A percentile compares a stretch with the other conserved stretches of the same genome.
These are phyloP conservation scores for Plecturocebus donacophilus DNA, from an alignment of 2,113 vertebrate species.

Conservation along the genomic window DNA sequence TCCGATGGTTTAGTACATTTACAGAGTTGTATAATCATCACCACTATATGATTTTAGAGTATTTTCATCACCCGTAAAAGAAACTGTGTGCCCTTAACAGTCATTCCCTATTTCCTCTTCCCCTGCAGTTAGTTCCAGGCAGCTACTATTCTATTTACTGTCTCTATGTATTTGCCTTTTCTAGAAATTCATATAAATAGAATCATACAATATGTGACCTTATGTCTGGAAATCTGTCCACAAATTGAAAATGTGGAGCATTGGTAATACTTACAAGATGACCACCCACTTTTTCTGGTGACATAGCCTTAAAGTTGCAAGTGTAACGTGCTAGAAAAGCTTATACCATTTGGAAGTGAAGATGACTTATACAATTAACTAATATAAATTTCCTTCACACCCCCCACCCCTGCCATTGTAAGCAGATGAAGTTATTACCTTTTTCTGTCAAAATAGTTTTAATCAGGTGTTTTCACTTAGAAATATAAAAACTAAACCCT, in stretches of 20 bases:
- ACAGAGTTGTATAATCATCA: not conserved
- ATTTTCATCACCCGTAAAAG: not conserved
- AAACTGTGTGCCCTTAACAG: not conserved
- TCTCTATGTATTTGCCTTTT: not conserved
- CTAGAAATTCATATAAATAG: not conserved
- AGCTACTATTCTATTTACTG: not conserved
- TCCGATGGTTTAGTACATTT: not conserved
- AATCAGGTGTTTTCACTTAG: constrained; percentile 8
- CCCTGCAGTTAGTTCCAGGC: not conserved
- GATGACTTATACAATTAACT: not conserved
- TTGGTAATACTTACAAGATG: not conserved
- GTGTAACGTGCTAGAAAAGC: not conserved
- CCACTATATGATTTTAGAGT: not conserved
- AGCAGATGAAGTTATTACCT: not conserved
- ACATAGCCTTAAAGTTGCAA: not conserved
- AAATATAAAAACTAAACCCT: not conserved
- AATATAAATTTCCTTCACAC: not conserved
- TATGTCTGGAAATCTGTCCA: not conserved
- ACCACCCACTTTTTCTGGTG: not conserved
- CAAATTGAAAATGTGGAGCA: not conserved
- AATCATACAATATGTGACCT: not conserved
- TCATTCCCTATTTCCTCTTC: not conserved
- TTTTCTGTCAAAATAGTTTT: constrained; percentile 23
- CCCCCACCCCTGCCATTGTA: not conserved
- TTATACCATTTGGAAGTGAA: not conserved